Evolutionary conservation across 37 sponge, comb jelly and placozoan genomes (phyloP).

Genomic region (Tethya wilhelma): DNA sequence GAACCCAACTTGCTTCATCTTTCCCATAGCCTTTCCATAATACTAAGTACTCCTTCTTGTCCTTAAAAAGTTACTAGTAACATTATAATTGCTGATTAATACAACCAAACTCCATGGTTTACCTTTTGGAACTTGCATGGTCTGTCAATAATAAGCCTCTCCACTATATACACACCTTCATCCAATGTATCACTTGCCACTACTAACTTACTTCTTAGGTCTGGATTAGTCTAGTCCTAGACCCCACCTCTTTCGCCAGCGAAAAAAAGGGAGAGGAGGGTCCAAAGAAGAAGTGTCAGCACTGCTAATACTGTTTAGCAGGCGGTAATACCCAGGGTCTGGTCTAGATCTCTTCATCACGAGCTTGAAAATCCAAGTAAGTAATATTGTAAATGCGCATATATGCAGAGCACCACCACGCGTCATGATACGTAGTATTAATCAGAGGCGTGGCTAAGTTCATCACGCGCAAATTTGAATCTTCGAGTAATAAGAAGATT

Average conservation of each 20-base stretch:
- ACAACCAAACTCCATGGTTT: neutral
- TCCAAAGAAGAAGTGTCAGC: too few species aligned
- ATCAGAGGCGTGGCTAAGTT: neutral
- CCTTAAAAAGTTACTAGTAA: neutral
- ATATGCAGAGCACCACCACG: too few species aligned
- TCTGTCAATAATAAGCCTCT: neutral
- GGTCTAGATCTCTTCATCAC: conserved; percentile 1
- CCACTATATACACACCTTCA: neutral
- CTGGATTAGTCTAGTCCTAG: too few species aligned
- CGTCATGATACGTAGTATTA: neutral
- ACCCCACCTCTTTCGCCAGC: too few species aligned
- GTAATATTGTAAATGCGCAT: too few species aligned
- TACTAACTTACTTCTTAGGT: neutral
- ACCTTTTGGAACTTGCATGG: neutral
- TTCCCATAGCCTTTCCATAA: neutral
- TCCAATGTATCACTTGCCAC: neutral
- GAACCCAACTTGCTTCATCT: neutral
- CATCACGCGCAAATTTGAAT: neutral
- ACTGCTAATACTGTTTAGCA: neutral
- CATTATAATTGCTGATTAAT: neutral
- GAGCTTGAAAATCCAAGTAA: too few species aligned
- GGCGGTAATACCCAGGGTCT: neutral
- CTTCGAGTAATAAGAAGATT: neutral
- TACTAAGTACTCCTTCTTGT: neutral
- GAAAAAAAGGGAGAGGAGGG: too few species aligned